These are phyloP conservation scores for Hepsetus odoe DNA, from an alignment of 2,113 vertebrate genomes.

Conservation along the genomic window DNA sequence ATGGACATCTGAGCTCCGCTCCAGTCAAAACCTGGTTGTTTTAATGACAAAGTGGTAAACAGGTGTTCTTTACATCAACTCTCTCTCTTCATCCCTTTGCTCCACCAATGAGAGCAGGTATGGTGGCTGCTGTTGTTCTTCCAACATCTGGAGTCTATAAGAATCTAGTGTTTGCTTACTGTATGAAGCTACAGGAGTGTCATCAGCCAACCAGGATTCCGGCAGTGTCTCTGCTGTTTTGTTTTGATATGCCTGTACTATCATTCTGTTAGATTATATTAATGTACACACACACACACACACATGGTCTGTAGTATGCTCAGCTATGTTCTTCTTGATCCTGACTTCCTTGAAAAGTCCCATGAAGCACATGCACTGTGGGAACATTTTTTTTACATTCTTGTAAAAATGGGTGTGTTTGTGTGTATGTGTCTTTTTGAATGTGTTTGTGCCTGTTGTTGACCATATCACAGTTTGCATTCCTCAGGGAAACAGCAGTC, in stretches of 20 bases:
- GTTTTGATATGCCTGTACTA: slow-evolving; percentile 16
- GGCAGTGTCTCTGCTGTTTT: slow-evolving; percentile 19
- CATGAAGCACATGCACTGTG: slow-evolving; percentile 49
- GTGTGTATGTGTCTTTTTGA: background rate
- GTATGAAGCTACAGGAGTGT: background rate
- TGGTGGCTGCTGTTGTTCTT: background rate
- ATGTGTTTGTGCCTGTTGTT: slow-evolving; percentile 39
- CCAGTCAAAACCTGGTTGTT: slow-evolving; percentile 20
- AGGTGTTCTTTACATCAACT: background rate
- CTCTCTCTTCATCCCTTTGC: slow-evolving; percentile 2
- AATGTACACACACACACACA: slow-evolving; percentile 5
- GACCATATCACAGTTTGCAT: slow-evolving; percentile 60
- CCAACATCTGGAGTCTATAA: slow-evolving; percentile 19
- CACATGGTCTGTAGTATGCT: slow-evolving; percentile 5
- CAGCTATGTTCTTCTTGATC: slow-evolving; percentile 52
- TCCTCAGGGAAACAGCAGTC: slow-evolving; percentile 71
- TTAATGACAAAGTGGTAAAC: background rate
- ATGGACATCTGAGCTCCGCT: slow-evolving; percentile 32
- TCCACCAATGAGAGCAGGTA: background rate
- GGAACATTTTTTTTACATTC: slow-evolving; percentile 54
- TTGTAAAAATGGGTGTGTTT: slow-evolving; percentile 1
- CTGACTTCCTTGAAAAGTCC: slow-evolving; percentile 73
- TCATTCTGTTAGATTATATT: background rate
- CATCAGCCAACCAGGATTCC: background rate
- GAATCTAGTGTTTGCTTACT: slow-evolving; percentile 6